Evolutionary conservation across 2,888 invertebrate species (phyloP), one percentile per base, ranked within the genome.

Genomic region (Sipunculus nudus): DNA sequence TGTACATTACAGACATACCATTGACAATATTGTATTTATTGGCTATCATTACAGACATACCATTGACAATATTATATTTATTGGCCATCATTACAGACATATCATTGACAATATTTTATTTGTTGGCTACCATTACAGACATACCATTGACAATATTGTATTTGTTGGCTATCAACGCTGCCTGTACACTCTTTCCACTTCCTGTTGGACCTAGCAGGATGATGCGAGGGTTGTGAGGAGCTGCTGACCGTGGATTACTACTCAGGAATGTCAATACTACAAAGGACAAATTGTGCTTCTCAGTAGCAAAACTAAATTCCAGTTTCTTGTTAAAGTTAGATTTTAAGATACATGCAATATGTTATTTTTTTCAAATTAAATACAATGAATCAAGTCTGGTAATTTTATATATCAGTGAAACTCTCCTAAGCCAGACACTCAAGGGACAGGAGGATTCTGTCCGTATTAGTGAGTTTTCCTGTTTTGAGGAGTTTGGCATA

Each of bases 71-170:
- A n/a, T n/a, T n/a, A 13, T 10, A 43, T 43, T 43, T 43, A 19
- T 8, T 8, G 50, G 8, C 23, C 5, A 2, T 21, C 16, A 23
- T 13, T 23, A 19, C 19, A n/a, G 16, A 55, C 74, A 62, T 63
- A 80, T 81, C 77, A 69, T 81, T n/a, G n/a, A n/a, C n/a, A n/a
- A n/a, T n/a, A n/a, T n/a, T n/a, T 43, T 10, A 43, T 43, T 43
- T 43, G 23, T 8, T 8, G 50, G 8, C 23, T 8, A 2, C 26
- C 16, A 23, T 13, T 23, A 19, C 19, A n/a, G 16, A 55, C 74
- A 62, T 63, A 80, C 82, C 77, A 69, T 81, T 79, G 29, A 84
- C 80, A 62, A 84, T 72, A 60, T 81, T 81, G 69, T 84, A 84
- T 68, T 84, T 83, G 66, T 76, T 79, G 40, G 83, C 80, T 45